These are phyloP conservation scores for Furcifer pardalis DNA, from an alignment of 2,797 vertebrate species.

Conservation along the genomic window DNA sequence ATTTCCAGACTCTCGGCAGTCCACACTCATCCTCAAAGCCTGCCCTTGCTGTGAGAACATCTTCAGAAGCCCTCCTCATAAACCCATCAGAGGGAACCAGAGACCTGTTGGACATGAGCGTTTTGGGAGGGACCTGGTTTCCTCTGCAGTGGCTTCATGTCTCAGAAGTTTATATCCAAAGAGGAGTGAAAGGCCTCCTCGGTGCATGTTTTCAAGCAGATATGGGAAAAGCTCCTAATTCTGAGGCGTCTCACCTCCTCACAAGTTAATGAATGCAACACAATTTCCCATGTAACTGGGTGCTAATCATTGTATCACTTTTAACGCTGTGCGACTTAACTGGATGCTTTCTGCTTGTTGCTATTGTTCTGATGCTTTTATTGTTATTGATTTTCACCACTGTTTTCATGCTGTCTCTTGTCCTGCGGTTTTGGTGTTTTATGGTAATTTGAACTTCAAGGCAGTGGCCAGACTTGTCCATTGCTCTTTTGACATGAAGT, in stretches of 20 bases:
- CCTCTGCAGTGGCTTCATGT: neutral
- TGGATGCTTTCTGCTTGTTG: neutral
- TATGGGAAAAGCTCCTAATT: neutral
- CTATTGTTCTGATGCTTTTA: neutral
- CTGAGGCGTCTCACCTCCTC: neutral
- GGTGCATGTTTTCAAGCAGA: neutral
- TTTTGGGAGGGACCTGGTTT: neutral
- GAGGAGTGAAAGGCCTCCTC: neutral
- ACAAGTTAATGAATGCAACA: too few relatives aligned
- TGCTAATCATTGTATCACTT: neutral
- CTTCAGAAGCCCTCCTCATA: neutral
- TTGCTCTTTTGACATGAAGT: neutral
- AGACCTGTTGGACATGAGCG: neutral
- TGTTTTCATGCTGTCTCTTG: neutral
- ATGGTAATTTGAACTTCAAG: neutral
- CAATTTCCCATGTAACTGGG: too few relatives aligned
- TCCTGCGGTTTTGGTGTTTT: neutral
- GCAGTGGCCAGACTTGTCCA: neutral
- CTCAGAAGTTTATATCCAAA: too few relatives aligned
- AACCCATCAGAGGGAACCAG: neutral
- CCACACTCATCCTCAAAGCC: too few relatives aligned
- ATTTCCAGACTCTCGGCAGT: too few relatives aligned
- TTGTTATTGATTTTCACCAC: neutral
- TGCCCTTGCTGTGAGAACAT: neutral
- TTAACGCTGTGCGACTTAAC: neutral